Conservation (phyloP, 1,140 invertebrate genomes). For the Tribolium madens region DNA sequence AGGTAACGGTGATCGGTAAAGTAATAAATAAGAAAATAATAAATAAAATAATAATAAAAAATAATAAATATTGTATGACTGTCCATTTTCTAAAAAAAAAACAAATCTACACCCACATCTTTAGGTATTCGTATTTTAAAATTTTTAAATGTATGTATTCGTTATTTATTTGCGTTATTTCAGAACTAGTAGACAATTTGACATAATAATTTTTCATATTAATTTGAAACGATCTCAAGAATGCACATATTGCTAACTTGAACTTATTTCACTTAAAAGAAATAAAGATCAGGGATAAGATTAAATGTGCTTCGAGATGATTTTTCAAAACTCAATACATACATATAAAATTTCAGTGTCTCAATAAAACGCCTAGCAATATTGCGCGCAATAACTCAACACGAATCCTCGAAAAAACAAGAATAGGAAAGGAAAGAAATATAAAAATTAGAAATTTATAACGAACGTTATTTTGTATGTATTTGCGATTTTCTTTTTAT, state of each 20-base stretch:
- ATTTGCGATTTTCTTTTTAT: constrained; percentile 7
- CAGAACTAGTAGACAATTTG: too few relatives aligned
- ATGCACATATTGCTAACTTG: background rate
- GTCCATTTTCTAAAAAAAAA: too few relatives aligned
- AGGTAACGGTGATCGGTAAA: too few relatives aligned
- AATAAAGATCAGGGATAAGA: constrained; percentile 26
- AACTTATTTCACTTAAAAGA: constrained; percentile 24
- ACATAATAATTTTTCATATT: too few relatives aligned
- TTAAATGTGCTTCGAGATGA: constrained; percentile 20
- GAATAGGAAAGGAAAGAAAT: constrained; percentile 7
- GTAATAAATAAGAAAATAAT: too few relatives aligned
- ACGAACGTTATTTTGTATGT: background rate
- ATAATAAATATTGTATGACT: too few relatives aligned
- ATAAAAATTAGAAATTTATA: background rate
- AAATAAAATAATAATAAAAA: too few relatives aligned
- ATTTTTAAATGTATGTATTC: too few relatives aligned
- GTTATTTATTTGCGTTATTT: too few relatives aligned
- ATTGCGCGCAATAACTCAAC: constrained; percentile 10
- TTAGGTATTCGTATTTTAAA: too few relatives aligned
- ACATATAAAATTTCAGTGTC: constrained; percentile 23
- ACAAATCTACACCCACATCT: too few relatives aligned
- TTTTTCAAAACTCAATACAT: constrained; percentile 1
- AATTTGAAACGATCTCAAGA: background rate
- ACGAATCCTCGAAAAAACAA: constrained; percentile 5
- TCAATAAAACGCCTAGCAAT: constrained; percentile 25